Evolutionary conservation across 2,113 vertebrate species (phyloP), one percentile per base, ranked within the genome.

Genomic region (Danionella cerebrum): DNA sequence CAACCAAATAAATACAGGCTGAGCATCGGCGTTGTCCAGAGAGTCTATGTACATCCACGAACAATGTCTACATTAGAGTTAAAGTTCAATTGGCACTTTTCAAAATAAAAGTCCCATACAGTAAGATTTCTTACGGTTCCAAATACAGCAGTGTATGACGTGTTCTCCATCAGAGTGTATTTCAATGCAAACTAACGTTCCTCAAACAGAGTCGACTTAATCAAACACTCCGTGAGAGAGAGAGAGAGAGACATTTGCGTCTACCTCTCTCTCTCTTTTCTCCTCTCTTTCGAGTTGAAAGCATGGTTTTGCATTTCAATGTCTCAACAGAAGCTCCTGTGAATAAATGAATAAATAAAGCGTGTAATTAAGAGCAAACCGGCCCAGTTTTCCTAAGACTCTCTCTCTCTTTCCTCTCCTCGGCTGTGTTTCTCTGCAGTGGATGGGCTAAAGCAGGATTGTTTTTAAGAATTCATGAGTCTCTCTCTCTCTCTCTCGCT

Each of bases 311-410:
- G 80, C 84, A 83, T 85, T 82, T 86, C 80, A 82, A 72, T 85
- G 81, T 63, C 76, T 27, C 65, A 22, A 70, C 67, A 69, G 57
- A 73, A 57, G 51, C 65, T 73, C 71, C 42, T 72, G 79, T 83
- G 86, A 84, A 87, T 88, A 85, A 82, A 86, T 87, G 82, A 87
- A 89, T 87, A 89, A 82, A 85, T 84, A 82, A 84, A 72, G 62
- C 31, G 38, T 59, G 72, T 85, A 86, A 86, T 89, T 87, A 87
- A 85, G 80, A 79, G 77, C 73, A 85, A 84, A 82, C 80, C 79
- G 82, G 79, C 85, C 83, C 78, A 86, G 71, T 83, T 88, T 74
- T 21, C 3, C 11, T 18, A n/a, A 19, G n/a, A 27, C 68, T 18
- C 29, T 53, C 33, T 72, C 70, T 45, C 70, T 68, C 16, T 74